Evolutionary conservation across 2,797 vertebrate genomes (phyloP), one percentile per base, ranked within the genome.

Genomic region (Pangasius krempfi): DNA sequence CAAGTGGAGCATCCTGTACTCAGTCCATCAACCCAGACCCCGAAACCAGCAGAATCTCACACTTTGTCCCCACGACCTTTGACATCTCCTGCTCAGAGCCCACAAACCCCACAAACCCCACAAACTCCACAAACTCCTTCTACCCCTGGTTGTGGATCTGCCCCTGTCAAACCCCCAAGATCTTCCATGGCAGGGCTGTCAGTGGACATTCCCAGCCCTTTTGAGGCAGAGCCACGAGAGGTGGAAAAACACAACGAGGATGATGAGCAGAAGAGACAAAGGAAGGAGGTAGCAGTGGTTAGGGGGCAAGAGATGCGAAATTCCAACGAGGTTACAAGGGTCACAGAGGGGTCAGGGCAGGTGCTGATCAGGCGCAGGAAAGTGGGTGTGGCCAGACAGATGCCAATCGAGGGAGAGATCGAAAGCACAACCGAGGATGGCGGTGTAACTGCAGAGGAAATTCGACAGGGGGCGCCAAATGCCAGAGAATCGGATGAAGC

Each of bases 91-190:
- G 93, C 94, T 72, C 95, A 96, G 91, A 96, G 95, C 73, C 96
- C 96, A 40, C 96, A 95, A 89, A 96, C 92, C 5, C 90, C 95
- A 92, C 75, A 96, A 47, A 96, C 92, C 4, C 90, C 95, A 92
- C 75, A 96, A 95, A 96, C 93, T 95, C 90, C 95, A 92, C 75
- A 96, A 95, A 96, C 93, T 95, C 96, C 20, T 87, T 96, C 92
- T 56, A 91, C 89, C 18, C 91, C 92, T 85, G 95, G 92, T 30
- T 95, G 94, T 90, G 96, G 95, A 85, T 95, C 98, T 86, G 88
- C 98, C 92, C 98, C 98, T 0, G 93, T 99, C 93, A 99, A 99
- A 91, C 98, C 98, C 0, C 98, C 98, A 0, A 97, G 98, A 87
- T 97, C 98, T 50, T 97, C 98, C 85, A 98, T 98, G 20, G 78